phyloP scores from a whole-genome alignment of 2,888 invertebrate species.

The Dastarcus helophoroides region DNA sequence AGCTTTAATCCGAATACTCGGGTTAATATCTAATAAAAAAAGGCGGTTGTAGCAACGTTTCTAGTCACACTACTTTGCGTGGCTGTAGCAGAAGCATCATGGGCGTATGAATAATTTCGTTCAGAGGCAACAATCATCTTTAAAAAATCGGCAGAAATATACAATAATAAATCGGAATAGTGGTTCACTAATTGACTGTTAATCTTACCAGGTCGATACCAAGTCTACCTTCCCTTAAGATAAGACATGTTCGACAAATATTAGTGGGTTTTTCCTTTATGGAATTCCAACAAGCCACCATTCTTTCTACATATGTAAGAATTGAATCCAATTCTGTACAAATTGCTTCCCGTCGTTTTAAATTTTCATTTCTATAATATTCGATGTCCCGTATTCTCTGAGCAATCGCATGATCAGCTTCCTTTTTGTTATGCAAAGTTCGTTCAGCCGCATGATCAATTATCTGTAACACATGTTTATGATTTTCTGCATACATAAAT shows the following conservation, averaged over 20 bases:
- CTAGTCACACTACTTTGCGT: too few species aligned
- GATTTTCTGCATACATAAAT: not conserved
- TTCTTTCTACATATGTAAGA: conserved; percentile 58
- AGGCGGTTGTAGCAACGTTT: too few species aligned
- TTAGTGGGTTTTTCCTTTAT: conserved; percentile 50
- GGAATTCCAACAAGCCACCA: too few species aligned
- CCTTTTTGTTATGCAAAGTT: conserved; percentile 62
- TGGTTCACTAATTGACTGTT: conserved; percentile 1
- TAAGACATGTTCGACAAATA: conserved; percentile 64
- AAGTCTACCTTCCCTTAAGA: conserved; percentile 61
- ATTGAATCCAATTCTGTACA: conserved; percentile 68
- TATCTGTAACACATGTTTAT: too few species aligned
- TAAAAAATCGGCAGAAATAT: not conserved
- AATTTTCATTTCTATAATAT: conserved; percentile 66
- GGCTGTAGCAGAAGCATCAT: too few species aligned
- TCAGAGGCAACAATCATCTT: too few species aligned
- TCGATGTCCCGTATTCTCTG: conserved; percentile 74
- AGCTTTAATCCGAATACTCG: too few species aligned
- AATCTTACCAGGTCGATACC: conserved; percentile 61
- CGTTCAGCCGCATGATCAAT: conserved; percentile 63
- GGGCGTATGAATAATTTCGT: too few species aligned
- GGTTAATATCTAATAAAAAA: too few species aligned
- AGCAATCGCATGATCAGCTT: conserved; percentile 62
- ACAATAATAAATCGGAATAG: not conserved
- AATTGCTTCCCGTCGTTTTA: conserved; percentile 63